phyloP scores from a whole-genome alignment of 2,888 invertebrate genomes.

The Biston stratarius region DNA sequence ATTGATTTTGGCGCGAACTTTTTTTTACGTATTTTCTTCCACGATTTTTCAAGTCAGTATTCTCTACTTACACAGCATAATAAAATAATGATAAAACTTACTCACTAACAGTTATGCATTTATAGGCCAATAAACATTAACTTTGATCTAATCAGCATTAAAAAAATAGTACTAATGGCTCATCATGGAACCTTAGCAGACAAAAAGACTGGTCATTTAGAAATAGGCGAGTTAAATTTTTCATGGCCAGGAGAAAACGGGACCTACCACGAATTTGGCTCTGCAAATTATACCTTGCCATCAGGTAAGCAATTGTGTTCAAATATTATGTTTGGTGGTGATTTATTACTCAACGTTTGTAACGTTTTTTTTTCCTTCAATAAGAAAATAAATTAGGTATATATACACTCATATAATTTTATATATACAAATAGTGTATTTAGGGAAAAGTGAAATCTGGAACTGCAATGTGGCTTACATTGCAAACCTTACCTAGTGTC shows the following conservation, averaged over 20 bases:
- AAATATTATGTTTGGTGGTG: not conserved
- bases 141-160: no score
- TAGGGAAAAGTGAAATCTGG: no score
- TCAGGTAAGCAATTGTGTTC: constrained; percentile 63
- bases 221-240: constrained; percentile 80
- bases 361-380: no score
- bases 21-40: not conserved
- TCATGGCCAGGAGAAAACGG: constrained; percentile 84
- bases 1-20: constrained; percentile 59
- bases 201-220: constrained; percentile 72
- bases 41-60: not conserved
- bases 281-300: constrained; percentile 79
- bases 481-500: no score
- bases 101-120: not conserved
- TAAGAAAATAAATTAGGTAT: no score
- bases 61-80: no score
- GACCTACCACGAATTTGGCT: constrained; percentile 75
- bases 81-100: no score
- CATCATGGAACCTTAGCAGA: constrained; percentile 65
- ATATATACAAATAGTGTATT: no score
- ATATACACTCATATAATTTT: no score
- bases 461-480: no score
- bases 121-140: not conserved
- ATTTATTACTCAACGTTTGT: not conserved
- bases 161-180: constrained; percentile 54